Evolutionary conservation across 2,113 vertebrate genomes (phyloP), one percentile per base, ranked within the genome.

Genomic region (Dendropsophus ebraccatus): DNA sequence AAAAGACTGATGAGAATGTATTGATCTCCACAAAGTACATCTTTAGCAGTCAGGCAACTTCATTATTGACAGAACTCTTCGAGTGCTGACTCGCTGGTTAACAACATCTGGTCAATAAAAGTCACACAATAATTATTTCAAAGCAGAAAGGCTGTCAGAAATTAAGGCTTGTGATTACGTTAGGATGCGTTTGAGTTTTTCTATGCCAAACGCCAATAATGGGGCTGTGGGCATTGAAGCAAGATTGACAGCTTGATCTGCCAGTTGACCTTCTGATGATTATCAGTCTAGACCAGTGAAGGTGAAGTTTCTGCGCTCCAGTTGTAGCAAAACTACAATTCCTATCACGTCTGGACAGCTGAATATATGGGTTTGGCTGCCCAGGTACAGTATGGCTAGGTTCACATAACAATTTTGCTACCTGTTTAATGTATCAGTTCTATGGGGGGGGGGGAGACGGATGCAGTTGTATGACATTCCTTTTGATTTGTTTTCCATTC

Each of bases 51-150:
- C 80, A 86, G 67, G 54, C 65, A 87, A 87, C 77, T 81, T 87
- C 85, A 87, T 87, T 87, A 87, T 75, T 87, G 85, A 87, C 85
- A 87, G 12, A 52, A n/a, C 54, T 54, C 75, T 87, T 87, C 77
- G 74, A 74, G 85, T 87, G 85, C 85, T 87, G 85, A 87, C 85
- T 87, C 37, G 78, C 85, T 87, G 67, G 77, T 87, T 87, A 87
- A 87, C 85, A 62, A 87, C 77, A 74, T 35, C 65, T 54, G 77
- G 67, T 81, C 85, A 81, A 87, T 87, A 87, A 86, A 80, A 74
- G 67, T 74, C 76, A 80, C 77, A 47, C 7, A 70, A 86, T 86
- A 86, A 86, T 81, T 86, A 73, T 86, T 81, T 86, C 65, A 81
- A 81, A 74, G 77, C 67, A 74, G 77, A 58, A 81, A 87, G 81